phyloP scores from a whole-genome alignment of 2,113 vertebrate genomes.

The Physeter macrocephalus region DNA sequence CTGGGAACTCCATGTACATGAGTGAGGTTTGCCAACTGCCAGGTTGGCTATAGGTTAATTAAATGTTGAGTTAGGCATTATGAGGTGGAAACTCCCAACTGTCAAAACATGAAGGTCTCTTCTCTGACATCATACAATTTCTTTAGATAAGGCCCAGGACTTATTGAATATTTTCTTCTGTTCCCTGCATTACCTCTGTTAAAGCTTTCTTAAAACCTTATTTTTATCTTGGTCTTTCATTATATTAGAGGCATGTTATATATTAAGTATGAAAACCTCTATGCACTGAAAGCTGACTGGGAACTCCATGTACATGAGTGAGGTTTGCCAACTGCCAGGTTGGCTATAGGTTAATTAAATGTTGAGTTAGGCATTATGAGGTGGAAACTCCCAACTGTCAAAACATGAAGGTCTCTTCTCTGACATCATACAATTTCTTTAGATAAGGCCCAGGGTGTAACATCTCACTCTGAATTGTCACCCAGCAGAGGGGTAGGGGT shows the following conservation, averaged over 20 bases:
- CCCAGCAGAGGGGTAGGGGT: neutral
- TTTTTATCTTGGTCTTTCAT: neutral
- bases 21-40: neutral
- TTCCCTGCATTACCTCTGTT: neutral
- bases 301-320: neutral
- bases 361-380: neutral
- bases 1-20: neutral
- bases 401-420: neutral
- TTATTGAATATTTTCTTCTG: neutral
- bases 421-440: neutral
- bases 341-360: neutral
- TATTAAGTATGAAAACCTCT: neutral
- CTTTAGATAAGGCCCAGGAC: too few relatives aligned
- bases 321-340: neutral
- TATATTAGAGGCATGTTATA: neutral
- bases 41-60: neutral
- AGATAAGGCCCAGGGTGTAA: neutral
- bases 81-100: neutral
- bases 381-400: constrained; percentile 1
- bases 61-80: neutral
- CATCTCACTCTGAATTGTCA: neutral
- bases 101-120: neutral
- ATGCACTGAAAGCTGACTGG: neutral
- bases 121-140: neutral
- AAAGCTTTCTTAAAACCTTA: neutral